Evolutionary conservation across 2,797 vertebrate genomes (phyloP).

Genomic region (Gallinago solitaria): DNA sequence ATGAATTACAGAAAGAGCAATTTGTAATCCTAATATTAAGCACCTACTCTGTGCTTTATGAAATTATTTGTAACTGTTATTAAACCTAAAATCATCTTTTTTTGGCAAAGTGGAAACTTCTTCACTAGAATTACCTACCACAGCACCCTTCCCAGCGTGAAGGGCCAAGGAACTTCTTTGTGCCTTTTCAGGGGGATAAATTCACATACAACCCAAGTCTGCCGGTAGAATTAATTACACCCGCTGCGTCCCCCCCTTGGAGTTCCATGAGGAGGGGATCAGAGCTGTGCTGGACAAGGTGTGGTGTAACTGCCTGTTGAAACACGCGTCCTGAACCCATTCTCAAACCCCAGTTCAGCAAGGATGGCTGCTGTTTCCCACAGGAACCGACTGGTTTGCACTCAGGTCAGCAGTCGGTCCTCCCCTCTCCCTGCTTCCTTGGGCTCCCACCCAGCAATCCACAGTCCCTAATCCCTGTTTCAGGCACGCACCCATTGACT

Average conservation of each 20-base stretch:
- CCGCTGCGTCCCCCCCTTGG: fast-evolving
- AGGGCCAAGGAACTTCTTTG: neutral
- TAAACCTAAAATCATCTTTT: neutral
- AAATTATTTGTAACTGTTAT: neutral
- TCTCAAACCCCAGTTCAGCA: neutral
- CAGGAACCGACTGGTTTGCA: neutral
- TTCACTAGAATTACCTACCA: neutral
- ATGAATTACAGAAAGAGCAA: neutral
- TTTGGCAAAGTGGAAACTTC: neutral
- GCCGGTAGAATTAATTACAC: neutral
- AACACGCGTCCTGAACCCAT: neutral
- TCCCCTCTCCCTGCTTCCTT: neutral
- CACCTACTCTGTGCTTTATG: neutral
- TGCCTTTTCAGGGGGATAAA: neutral
- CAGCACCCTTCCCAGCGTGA: neutral
- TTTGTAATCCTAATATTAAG: neutral
- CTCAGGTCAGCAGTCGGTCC: neutral
- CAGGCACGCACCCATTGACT: neutral
- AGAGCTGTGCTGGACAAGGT: neutral
- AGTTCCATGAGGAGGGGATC: neutral
- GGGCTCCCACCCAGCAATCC: neutral
- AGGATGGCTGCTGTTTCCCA: neutral
- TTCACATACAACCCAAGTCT: neutral
- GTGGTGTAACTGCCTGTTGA: neutral
- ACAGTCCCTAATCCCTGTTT: neutral